Percentiles rank a stretch among this genome's conserved stretches.
Evolutionary conservation across 2,888 invertebrate species (phyloP).

Genomic region (Pyrochroa serraticornis): DNA sequence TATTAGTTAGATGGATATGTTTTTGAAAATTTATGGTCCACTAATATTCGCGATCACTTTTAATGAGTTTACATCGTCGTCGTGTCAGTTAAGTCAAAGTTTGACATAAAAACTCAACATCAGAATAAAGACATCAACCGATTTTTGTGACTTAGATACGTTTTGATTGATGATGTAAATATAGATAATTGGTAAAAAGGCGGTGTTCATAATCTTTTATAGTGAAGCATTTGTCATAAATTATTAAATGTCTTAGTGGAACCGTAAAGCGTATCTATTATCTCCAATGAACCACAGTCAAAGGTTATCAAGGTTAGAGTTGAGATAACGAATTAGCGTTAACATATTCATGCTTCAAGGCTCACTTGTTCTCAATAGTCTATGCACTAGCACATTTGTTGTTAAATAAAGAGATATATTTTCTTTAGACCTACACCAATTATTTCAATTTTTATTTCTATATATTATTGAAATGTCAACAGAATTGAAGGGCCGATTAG

Average conservation of each 20-base stretch:
- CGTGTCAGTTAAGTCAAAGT: conserved; percentile 18
- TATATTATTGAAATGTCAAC: too few species aligned
- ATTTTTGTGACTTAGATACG: too few species aligned
- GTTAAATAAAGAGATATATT: background rate
- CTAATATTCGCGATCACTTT: conserved; percentile 32
- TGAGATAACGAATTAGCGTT: conserved; percentile 19
- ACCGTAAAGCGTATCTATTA: conserved; percentile 1
- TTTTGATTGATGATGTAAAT: too few species aligned
- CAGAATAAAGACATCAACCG: too few species aligned
- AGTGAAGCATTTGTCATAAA: too few species aligned
- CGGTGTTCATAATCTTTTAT: too few species aligned
- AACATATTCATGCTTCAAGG: conserved; percentile 40
- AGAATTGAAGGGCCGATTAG: too few species aligned
- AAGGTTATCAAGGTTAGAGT: conserved; percentile 19
- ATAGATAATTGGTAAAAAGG: too few species aligned
- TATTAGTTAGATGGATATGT: conserved; percentile 54
- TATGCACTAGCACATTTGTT: conserved; percentile 32
- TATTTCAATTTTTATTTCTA: too few species aligned
- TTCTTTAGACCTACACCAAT: too few species aligned
- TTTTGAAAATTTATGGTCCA: conserved; percentile 53
- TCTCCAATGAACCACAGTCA: conserved; percentile 15
- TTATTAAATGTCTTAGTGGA: background rate
- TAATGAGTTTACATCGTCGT: conserved; percentile 44
- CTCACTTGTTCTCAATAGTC: conserved; percentile 48
- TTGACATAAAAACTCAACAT: background rate